These are phyloP conservation scores for Alces alces DNA, from an alignment of 2,113 vertebrate genomes.

Conservation along the genomic window DNA sequence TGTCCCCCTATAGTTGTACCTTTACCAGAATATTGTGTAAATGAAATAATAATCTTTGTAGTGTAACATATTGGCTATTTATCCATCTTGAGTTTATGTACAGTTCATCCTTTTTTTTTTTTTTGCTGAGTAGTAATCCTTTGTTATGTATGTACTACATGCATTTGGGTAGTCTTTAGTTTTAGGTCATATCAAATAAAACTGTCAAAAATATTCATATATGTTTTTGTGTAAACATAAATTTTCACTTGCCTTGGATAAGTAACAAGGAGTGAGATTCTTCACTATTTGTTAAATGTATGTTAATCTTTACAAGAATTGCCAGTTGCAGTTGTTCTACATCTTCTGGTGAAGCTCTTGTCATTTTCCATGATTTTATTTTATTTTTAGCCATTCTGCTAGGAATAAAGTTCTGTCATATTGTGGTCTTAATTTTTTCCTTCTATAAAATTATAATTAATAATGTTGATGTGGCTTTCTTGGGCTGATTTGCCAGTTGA, in stretches of 20 bases:
- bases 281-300: neutral
- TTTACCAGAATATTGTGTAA: neutral
- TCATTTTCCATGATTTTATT: neutral
- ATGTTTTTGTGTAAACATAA: neutral
- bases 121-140: neutral
- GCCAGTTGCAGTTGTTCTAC: neutral
- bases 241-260: neutral
- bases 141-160: neutral
- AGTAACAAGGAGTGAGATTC: neutral
- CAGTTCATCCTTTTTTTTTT: neutral
- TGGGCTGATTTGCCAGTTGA: neutral
- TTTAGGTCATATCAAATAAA: neutral
- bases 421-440: neutral
- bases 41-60: neutral
- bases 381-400: neutral
- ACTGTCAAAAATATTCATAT: neutral
- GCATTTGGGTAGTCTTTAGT: neutral
- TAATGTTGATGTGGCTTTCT: neutral
- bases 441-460: neutral
- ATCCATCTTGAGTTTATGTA: neutral
- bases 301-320: neutral
- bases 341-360: neutral
- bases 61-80: neutral
- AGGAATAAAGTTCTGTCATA: neutral
- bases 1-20: neutral